These are phyloP conservation scores for Enteromius afrohamiltoni DNA, from an alignment of 2,797 vertebrate genomes.

Conservation along the genomic window DNA sequence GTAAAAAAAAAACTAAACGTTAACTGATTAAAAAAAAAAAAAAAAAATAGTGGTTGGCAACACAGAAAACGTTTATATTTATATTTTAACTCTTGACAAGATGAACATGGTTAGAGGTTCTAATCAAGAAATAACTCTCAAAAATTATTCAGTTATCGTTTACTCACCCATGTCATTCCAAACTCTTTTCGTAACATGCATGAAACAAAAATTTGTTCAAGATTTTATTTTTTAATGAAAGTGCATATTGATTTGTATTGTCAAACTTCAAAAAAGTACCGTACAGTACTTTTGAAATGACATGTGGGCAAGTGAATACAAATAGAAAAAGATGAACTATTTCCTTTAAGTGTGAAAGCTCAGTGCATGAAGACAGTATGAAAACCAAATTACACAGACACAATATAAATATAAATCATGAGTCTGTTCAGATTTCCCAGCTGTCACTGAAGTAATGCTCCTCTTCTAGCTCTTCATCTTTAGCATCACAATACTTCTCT, in stretches of 20 bases:
- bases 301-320: neutral
- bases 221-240: neutral
- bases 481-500: constrained; percentile 68
- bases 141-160: neutral
- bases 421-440: constrained; percentile 79
- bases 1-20: neutral
- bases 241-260: neutral
- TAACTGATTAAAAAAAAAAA: neutral
- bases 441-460: constrained; percentile 84
- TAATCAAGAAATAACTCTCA: neutral
- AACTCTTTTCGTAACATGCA: neutral
- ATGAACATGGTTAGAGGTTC: constrained; percentile 1
- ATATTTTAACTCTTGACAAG: neutral
- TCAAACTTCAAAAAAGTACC: neutral
- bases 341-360: neutral
- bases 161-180: neutral
- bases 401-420: constrained; percentile 11
- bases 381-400: neutral
- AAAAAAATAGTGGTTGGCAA: constrained; percentile 14
- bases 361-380: constrained; percentile 14
- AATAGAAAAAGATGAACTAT: neutral
- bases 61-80: neutral
- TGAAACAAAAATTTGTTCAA: neutral
- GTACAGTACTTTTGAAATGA: neutral
- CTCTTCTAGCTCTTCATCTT: constrained; percentile 73